A percentile compares a stretch with the other conserved stretches of the same genome.
Evolutionary conservation across 2,113 vertebrate species (phyloP).

Genomic region (Solea solea): DNA sequence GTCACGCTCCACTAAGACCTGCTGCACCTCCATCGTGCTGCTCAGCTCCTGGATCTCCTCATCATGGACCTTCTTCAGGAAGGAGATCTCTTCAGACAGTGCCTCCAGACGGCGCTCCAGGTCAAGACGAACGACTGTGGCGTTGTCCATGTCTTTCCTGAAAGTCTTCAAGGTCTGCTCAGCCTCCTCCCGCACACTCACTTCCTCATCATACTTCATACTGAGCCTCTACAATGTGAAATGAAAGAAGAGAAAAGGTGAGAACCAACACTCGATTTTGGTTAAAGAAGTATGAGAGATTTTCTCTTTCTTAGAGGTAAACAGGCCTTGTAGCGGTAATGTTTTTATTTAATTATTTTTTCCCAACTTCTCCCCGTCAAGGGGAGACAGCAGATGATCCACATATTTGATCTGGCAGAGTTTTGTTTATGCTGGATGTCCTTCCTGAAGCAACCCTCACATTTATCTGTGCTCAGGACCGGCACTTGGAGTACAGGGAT

Average conservation of each 20-base stretch:
- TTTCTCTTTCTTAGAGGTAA: too few relatives aligned
- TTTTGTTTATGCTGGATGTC: too few relatives aligned
- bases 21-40: slow-evolving; percentile 83
- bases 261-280: too few relatives aligned
- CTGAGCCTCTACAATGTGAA: slow-evolving; percentile 71
- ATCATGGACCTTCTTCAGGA: slow-evolving; percentile 85
- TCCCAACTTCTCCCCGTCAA: too few relatives aligned
- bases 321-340: too few relatives aligned
- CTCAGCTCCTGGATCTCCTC: slow-evolving; percentile 88
- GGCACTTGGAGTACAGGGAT: too few relatives aligned
- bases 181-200: slow-evolving; percentile 76
- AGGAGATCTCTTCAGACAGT: slow-evolving; percentile 86
- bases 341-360: too few relatives aligned
- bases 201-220: slow-evolving; percentile 79
- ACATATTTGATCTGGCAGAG: too few relatives aligned
- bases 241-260: background rate
- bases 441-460: too few relatives aligned
- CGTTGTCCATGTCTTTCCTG: slow-evolving; percentile 86
- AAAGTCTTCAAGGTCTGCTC: slow-evolving; percentile 82
- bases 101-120: slow-evolving; percentile 87
- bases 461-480: too few relatives aligned
- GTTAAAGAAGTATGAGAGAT: too few relatives aligned
- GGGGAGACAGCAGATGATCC: too few relatives aligned
- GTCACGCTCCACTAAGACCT: slow-evolving; percentile 81
- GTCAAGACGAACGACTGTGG: slow-evolving; percentile 80